phyloP scores from a whole-genome alignment of 2,113 vertebrate species.

The Motacilla alba region DNA sequence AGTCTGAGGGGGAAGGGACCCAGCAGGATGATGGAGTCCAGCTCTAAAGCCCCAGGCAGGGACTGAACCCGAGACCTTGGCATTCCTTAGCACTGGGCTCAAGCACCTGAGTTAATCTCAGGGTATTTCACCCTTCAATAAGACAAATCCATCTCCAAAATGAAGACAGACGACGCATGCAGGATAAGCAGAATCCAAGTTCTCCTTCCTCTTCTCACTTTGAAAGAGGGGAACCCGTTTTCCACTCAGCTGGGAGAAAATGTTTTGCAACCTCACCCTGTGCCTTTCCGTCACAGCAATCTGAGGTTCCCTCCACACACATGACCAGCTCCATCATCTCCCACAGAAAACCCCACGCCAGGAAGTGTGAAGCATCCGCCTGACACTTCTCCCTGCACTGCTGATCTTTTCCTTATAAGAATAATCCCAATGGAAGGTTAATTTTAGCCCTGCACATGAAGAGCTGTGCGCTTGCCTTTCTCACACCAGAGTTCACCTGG shows the following conservation, averaged over 20 bases:
- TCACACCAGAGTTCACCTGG: accelerated
- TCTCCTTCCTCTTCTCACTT: not conserved
- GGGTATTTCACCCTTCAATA: not conserved
- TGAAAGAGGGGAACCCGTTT: not conserved
- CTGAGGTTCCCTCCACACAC: not conserved
- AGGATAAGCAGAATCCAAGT: not conserved
- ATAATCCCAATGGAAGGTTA: accelerated
- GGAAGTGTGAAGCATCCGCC: not conserved
- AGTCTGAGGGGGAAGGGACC: not conserved
- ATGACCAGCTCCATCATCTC: not conserved
- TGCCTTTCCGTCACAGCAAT: not conserved
- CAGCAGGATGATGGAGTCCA: not conserved
- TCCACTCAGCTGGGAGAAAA: not conserved
- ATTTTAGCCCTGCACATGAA: not conserved
- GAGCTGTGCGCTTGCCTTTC: not conserved
- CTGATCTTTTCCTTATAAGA: not conserved
- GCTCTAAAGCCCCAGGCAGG: not conserved
- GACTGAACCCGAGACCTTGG: no score
- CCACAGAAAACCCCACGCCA: not conserved
- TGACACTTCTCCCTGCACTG: not conserved
- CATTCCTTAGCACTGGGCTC: accelerated
- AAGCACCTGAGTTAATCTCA: not conserved
- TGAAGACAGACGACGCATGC: accelerated
- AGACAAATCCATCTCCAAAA: not conserved
- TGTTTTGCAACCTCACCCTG: conserved; percentile 41